Evolutionary conservation across 1,140 invertebrate genomes (phyloP).

Genomic region (Patella vulgata): DNA sequence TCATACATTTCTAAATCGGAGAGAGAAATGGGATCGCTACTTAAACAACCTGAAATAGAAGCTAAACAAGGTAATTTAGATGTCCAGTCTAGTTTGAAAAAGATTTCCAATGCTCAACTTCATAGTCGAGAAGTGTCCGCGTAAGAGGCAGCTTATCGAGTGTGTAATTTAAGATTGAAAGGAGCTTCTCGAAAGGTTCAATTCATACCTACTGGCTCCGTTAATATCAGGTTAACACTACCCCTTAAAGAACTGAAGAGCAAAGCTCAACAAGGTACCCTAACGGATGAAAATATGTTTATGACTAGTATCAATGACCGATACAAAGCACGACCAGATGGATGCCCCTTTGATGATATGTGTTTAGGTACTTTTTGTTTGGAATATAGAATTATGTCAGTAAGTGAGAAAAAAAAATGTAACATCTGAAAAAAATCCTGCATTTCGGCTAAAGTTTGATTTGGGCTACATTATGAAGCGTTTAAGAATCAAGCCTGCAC

Average conservation of each 20-base stretch:
- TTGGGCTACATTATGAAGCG: constrained; percentile 26
- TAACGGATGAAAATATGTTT: constrained; percentile 17
- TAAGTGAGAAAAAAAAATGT: constrained; percentile 9
- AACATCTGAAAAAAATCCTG: constrained; percentile 1
- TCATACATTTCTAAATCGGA: constrained; percentile 26
- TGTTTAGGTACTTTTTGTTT: constrained; percentile 29
- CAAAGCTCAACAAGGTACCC: background rate
- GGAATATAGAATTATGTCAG: constrained; percentile 19
- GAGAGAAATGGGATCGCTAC: constrained; percentile 15
- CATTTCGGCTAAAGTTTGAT: constrained; percentile 16
- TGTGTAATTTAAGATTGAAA: constrained; percentile 21
- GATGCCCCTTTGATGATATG: constrained; percentile 16
- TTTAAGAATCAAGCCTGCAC: constrained; percentile 11
- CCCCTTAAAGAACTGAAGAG: constrained; percentile 6
- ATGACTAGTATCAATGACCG: constrained; percentile 20
- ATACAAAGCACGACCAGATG: constrained; percentile 15
- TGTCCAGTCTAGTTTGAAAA: constrained; percentile 13
- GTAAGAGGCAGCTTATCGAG: constrained; percentile 26
- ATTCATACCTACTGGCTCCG: too few relatives aligned
- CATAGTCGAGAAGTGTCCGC: constrained; percentile 24
- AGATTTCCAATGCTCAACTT: constrained; percentile 21
- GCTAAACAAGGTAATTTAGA: constrained; percentile 20
- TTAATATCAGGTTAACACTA: constrained; percentile 13
- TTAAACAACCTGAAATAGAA: constrained; percentile 15
- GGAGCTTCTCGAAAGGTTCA: constrained; percentile 19